A percentile compares a stretch with the other conserved stretches of the same genome.
These are phyloP conservation scores for Choloepus didactylus DNA, from an alignment of 2,797 vertebrate species.

Conservation along the genomic window DNA sequence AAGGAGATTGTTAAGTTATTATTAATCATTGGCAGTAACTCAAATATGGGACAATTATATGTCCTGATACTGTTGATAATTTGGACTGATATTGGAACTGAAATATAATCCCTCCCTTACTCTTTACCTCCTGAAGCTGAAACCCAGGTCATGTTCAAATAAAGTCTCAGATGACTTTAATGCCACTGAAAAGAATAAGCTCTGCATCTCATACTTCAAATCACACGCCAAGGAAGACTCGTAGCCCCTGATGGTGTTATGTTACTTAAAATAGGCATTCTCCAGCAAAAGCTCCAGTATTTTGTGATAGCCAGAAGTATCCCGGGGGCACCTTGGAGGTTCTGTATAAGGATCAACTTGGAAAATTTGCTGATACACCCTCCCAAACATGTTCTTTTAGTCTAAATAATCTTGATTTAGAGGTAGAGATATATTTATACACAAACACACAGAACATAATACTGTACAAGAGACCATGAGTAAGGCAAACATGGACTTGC, in stretches of 20 bases:
- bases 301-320: background rate
- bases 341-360: background rate
- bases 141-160: slow-evolving; percentile 10
- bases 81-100: slow-evolving; percentile 57
- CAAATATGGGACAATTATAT: slow-evolving; percentile 60
- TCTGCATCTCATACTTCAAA: background rate
- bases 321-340: background rate
- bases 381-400: slow-evolving; percentile 25
- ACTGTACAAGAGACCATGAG: background rate
- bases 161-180: slow-evolving; percentile 7
- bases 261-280: background rate
- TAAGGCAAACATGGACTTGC: background rate
- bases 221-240: slow-evolving; percentile 14
- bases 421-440: background rate
- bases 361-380: slow-evolving; percentile 13
- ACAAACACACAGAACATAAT: background rate
- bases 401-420: background rate
- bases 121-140: slow-evolving; percentile 46
- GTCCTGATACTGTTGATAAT: slow-evolving; percentile 71
- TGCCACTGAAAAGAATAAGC: background rate
- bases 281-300: background rate
- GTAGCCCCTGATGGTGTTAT: background rate
- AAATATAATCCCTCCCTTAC: slow-evolving; percentile 62
- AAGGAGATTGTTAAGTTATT: slow-evolving; percentile 61
- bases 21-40: slow-evolving; percentile 56